A percentile compares a stretch with the other conserved stretches of the same genome.
phyloP scores from a whole-genome alignment of 1,140 invertebrate genomes.

The Sitobion miscanthi region DNA sequence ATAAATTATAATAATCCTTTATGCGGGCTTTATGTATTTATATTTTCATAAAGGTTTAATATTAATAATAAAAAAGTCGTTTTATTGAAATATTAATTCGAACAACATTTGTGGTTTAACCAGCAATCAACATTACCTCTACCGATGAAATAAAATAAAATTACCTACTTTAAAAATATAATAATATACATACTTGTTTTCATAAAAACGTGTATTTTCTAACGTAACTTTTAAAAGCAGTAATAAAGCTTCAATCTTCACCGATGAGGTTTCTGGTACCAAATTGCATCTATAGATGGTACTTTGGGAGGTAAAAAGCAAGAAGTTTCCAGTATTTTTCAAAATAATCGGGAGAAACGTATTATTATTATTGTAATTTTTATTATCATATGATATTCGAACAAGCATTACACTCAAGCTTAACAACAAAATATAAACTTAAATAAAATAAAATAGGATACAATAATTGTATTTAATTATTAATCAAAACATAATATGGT shows the following conservation, averaged over 20 bases:
- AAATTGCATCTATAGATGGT: background rate
- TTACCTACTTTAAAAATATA: background rate
- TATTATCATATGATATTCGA: too few relatives aligned
- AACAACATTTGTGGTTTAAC: background rate
- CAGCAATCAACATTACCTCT: background rate
- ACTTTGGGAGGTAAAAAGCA: background rate
- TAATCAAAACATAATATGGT: too few relatives aligned
- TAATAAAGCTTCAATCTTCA: background rate
- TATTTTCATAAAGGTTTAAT: background rate
- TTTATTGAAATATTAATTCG: background rate
- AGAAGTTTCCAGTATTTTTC: background rate
- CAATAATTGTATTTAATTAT: too few relatives aligned
- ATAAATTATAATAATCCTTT: conserved; percentile 11
- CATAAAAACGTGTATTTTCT: background rate
- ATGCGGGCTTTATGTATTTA: background rate
- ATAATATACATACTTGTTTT: background rate
- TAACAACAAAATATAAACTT: too few relatives aligned
- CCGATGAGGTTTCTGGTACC: background rate
- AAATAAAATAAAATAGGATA: too few relatives aligned
- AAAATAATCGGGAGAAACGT: background rate
- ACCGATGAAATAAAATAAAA: background rate
- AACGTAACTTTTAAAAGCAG: background rate
- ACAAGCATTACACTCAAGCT: too few relatives aligned
- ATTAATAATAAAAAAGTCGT: background rate
- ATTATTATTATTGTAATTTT: background rate